Base-by-base conservation (phyloP, 1,140 invertebrate genomes). In the Whitmania pigra region DNA sequence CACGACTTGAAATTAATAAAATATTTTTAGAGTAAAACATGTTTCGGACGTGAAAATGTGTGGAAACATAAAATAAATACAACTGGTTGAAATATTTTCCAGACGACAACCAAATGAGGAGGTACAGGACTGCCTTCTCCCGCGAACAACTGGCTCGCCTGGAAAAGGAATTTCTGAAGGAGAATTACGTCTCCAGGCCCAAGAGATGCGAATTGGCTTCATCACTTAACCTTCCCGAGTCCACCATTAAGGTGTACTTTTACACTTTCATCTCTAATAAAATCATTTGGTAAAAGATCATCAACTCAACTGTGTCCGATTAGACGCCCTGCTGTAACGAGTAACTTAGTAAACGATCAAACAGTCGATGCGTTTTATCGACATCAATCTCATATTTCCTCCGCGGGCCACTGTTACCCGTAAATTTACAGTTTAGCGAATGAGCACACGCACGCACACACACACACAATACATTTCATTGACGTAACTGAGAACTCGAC, bases 121-220 rank as follows among this genome's bases (percentile, higher is more conserved):
- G 96, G 67, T 99, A 99, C 79, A 85, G 96, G 31, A 99, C 96
- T 0, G 95, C 96, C 0, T 99, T 99, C 83, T 95, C 93, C 0
- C 85, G 94, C 36, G 94, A 99, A 78, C 96, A 99, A 81, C 83
- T 99, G 29, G 87, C 86, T 0, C 84, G 92, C 43, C 82, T 99
- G 22, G 96, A 99, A 82, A 93, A 94, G 77, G 96, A 99, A 81
- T 99, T 99, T 81, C 87, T 88, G 78, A 89, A 92, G 77, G 96
- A 99, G 83, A 98, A 97, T 82, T 99, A 99, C 81, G 94, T 99
- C 0, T 96, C 92, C 0, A 84, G 95, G 67, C 94, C 94, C 0
- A 86, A 92, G 73, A 84, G 96, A 74, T 94, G 93, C 79, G 95
- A 99, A 82, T 81, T 99, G 22, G 95, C 96, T 0, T 86, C 90